Percentiles rank a stretch among this genome's conserved stretches.
Evolutionary conservation across 2,797 vertebrate species (phyloP).

Genomic region (Micropoecilia bifurca): DNA sequence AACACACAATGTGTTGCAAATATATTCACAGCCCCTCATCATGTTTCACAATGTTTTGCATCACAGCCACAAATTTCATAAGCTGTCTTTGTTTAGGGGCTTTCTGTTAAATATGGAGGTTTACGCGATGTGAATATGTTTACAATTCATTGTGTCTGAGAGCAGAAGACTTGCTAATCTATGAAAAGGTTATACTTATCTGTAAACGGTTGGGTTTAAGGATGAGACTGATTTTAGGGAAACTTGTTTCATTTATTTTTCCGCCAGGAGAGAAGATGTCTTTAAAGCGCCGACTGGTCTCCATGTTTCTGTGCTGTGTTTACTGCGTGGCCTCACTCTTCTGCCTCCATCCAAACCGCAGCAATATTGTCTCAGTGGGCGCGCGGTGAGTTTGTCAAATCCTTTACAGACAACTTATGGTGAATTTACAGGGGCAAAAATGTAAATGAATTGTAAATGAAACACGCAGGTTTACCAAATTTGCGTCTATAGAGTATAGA

Average conservation of each 20-base stretch:
- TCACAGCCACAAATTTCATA: background rate
- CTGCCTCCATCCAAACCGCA: slow-evolving; percentile 77
- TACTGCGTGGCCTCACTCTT: slow-evolving; percentile 81
- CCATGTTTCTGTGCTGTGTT: slow-evolving; percentile 81
- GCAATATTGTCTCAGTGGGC: slow-evolving; percentile 70
- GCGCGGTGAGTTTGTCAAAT: slow-evolving; percentile 69
- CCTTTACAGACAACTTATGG: background rate
- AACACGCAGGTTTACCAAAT: background rate
- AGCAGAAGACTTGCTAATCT: background rate
- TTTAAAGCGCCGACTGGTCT: slow-evolving; percentile 77
- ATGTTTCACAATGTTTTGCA: background rate
- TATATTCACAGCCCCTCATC: background rate
- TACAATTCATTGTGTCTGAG: background rate
- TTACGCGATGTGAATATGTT: background rate
- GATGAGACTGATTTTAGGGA: background rate
- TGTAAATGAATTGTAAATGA: background rate
- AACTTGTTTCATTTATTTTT: slow-evolving; percentile 7
- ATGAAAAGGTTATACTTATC: background rate
- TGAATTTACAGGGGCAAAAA: background rate
- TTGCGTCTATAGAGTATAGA: background rate
- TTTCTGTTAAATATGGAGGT: background rate
- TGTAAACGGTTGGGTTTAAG: background rate
- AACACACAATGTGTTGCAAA: background rate
- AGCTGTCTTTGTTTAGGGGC: background rate
- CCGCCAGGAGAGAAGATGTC: slow-evolving; percentile 73